Conservation (phyloP, 2,113 vertebrate species). For the Geococcyx californianus region DNA sequence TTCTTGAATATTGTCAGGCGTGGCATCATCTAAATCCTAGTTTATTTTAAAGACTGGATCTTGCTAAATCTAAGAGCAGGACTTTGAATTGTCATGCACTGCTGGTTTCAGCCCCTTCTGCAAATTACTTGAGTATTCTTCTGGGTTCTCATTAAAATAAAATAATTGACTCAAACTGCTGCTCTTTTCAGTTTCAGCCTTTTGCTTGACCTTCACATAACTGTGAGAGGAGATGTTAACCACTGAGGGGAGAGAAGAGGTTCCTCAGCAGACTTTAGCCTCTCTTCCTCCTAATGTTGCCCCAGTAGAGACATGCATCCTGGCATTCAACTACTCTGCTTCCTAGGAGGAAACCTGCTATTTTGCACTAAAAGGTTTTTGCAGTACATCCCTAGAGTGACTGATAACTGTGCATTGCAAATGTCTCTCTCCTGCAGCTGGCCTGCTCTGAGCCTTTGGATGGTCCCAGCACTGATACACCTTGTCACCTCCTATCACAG, state of each 20-base stretch:
- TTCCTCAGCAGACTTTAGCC: background rate
- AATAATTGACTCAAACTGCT: conserved; percentile 5
- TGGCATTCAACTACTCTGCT: background rate
- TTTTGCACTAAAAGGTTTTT: background rate
- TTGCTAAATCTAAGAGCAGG: background rate
- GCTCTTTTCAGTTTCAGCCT: background rate
- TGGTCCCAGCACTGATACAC: background rate
- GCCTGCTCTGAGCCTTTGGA: background rate
- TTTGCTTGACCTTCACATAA: background rate
- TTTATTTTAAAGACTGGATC: background rate
- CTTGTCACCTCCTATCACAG: background rate
- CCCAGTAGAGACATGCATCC: background rate
- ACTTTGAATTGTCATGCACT: background rate
- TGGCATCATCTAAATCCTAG: background rate
- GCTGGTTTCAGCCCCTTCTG: background rate
- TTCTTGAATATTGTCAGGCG: too few species aligned
- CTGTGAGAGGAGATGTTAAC: background rate
- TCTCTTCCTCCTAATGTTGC: background rate
- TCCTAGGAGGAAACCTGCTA: background rate
- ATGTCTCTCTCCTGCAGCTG: background rate
- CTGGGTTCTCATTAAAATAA: conserved; percentile 38
- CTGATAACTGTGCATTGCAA: background rate
- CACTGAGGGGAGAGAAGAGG: background rate
- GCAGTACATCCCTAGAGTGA: background rate
- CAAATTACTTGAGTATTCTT: background rate